phyloP scores from a whole-genome alignment of 2,797 vertebrate species.

The Chaetodon trifasciatus region DNA sequence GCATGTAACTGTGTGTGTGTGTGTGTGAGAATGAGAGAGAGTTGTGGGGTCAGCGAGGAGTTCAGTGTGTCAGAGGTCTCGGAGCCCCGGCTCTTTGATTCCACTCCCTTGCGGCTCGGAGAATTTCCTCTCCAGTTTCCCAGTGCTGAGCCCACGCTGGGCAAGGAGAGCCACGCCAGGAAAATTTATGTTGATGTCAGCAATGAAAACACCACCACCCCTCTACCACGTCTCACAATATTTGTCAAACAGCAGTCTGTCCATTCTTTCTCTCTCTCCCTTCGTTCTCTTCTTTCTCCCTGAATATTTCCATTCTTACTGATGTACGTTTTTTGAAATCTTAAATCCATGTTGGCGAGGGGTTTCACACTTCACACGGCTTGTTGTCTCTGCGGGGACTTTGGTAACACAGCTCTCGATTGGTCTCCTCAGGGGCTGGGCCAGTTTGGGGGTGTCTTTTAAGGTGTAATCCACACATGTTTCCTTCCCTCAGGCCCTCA shows the following conservation, averaged over 20 bases:
- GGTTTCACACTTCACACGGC: constrained; percentile 82
- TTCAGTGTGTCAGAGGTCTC: constrained; percentile 86
- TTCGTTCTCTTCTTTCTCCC: constrained; percentile 69
- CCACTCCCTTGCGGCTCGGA: constrained; percentile 78
- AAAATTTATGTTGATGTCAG: constrained; percentile 89
- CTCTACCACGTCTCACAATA: constrained; percentile 86
- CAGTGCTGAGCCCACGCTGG: constrained; percentile 83
- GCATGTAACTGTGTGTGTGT: constrained; percentile 37
- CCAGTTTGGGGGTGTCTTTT: constrained; percentile 73
- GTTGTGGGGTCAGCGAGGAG: constrained; percentile 76
- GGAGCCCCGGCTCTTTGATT: constrained; percentile 83
- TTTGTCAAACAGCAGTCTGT: constrained; percentile 88
- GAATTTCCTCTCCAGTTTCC: constrained; percentile 86
- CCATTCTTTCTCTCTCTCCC: constrained; percentile 76
- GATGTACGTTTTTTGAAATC: constrained; percentile 70
- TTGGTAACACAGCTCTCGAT: constrained; percentile 74
- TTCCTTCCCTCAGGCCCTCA: constrained; percentile 59
- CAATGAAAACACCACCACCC: constrained; percentile 86
- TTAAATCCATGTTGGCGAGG: constrained; percentile 69
- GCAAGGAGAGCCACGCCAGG: constrained; percentile 81
- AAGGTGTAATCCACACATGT: constrained; percentile 77
- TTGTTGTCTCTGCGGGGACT: constrained; percentile 81
- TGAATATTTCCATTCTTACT: constrained; percentile 73
- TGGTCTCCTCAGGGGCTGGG: constrained; percentile 70
- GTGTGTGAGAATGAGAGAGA: constrained; percentile 42